Evolutionary conservation across 2,113 vertebrate genomes (phyloP).

Genomic region (Climacteris rufus): DNA sequence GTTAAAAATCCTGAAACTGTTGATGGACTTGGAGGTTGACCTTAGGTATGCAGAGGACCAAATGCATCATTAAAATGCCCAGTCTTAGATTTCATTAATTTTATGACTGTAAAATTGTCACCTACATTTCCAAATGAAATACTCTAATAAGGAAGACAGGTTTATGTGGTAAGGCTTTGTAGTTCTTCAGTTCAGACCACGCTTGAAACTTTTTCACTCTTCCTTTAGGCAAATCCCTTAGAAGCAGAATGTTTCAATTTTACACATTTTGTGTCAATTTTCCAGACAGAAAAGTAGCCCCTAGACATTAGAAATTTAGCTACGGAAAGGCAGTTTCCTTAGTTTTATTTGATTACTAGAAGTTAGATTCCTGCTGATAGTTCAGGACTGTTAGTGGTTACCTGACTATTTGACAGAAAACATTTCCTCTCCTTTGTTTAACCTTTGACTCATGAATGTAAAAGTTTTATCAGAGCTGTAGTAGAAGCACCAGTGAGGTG

Average conservation of each 20-base stretch:
- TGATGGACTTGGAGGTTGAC: not conserved
- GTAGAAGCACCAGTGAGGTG: constrained; percentile 76
- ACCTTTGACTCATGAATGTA: constrained; percentile 86
- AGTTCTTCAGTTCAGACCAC: constrained; percentile 69
- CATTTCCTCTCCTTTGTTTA: constrained; percentile 88
- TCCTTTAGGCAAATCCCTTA: constrained; percentile 76
- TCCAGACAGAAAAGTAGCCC: constrained; percentile 74
- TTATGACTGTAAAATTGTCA: constrained; percentile 88
- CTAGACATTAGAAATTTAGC: constrained; percentile 69
- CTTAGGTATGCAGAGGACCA: not conserved
- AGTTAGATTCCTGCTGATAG: constrained; percentile 73
- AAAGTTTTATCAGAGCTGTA: constrained; percentile 82
- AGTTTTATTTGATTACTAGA: constrained; percentile 78
- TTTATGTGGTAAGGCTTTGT: constrained; percentile 84
- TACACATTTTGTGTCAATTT: constrained; percentile 77
- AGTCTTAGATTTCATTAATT: constrained; percentile 76
- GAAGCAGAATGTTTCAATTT: constrained; percentile 79
- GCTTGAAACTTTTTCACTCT: constrained; percentile 62
- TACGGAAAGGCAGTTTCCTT: constrained; percentile 75
- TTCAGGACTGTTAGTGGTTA: constrained; percentile 76
- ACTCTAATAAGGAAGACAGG: constrained; percentile 81
- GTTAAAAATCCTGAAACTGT: not conserved
- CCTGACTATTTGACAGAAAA: constrained; percentile 79
- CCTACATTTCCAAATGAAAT: constrained; percentile 84
- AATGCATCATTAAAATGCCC: constrained; percentile 75